A percentile compares a stretch with the other conserved stretches of the same genome.
Evolutionary conservation across 2,888 invertebrate genomes (phyloP).

Genomic region (Therioaphis trifolii): DNA sequence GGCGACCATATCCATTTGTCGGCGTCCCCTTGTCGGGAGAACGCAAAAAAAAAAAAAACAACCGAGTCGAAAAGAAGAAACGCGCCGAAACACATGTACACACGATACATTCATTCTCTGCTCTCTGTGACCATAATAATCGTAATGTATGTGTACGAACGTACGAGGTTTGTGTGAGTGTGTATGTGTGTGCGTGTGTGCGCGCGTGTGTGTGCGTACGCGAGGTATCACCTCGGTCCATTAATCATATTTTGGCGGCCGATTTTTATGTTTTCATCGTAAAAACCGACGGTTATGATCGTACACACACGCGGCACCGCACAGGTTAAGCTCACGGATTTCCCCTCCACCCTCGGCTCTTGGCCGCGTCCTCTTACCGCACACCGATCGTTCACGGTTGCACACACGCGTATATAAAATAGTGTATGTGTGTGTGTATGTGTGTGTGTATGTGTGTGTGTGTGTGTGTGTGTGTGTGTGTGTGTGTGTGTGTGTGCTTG

Average conservation of each 20-base stretch:
- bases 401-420: neutral
- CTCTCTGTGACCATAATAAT: neutral
- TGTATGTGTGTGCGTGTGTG: neutral
- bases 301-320: neutral
- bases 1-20: conserved; percentile 38
- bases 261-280: conserved; percentile 59
- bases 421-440: neutral
- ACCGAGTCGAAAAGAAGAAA: conserved; percentile 34
- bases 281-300: conserved; percentile 57
- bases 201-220: neutral
- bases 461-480: neutral
- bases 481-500: neutral
- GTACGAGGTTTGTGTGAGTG: neutral
- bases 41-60: conserved; percentile 17
- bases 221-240: conserved; percentile 36
- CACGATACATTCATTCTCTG: too few relatives aligned
- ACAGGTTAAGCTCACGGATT: conserved; percentile 24
- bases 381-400: neutral
- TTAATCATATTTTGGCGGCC: conserved; percentile 60
- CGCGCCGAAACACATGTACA: conserved; percentile 51
- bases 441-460: neutral
- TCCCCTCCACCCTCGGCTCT: neutral
- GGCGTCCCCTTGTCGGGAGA: conserved; percentile 16
- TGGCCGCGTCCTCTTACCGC: neutral
- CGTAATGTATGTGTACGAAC: neutral